Evolutionary conservation across 2,888 invertebrate genomes (phyloP), one percentile per base, ranked within the genome.

Genomic region (Perizoma affinitatum): DNA sequence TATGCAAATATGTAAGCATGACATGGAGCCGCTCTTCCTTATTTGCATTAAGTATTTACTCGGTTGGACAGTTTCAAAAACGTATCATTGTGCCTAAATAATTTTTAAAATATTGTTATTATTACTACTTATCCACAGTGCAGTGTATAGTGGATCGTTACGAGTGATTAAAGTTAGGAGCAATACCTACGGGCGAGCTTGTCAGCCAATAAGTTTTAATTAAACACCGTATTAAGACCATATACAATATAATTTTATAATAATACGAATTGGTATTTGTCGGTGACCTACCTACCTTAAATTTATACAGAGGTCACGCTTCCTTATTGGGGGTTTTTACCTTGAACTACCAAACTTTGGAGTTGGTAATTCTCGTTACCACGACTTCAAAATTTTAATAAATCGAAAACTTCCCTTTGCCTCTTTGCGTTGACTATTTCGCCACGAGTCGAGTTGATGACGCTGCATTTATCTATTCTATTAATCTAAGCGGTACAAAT

Each of bases 11-110:
- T n/a, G n/a, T n/a, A 72, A 57, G 48, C 61, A 63, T 68, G 72
- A 74, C 72, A 77, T 74, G 73, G 72, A 76, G 78, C 71, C 73
- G 72, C 67, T 77, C 72, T 74, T 75, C 73, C 76, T 79, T 75
- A 82, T 84, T 83, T 78, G 77, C 75, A 82, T 83, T 75, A 70
- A 73, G 72, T 79, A 72, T 79, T 75, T 78, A 82, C 73, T 71
- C 65, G 67, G 71, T 71, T 72, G 70, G 71, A 74, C 69, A 75
- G 73, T 76, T 79, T 72, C 69, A 66, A 70, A 22, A 59, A 59
- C 58, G 36, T 61, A 54, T 54, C 47, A 57, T 56, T 58, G 61
- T 71, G 65, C 56, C 67, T 59, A 40, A 53, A 42, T 58, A 55
- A 36, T 56, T 63, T 6, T 42, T 44, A 44, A 45, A 54, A 45